Evolutionary conservation across 2,797 vertebrate species (phyloP), one percentile per base, ranked within the genome.

Genomic region (Smutsia temminckii): DNA sequence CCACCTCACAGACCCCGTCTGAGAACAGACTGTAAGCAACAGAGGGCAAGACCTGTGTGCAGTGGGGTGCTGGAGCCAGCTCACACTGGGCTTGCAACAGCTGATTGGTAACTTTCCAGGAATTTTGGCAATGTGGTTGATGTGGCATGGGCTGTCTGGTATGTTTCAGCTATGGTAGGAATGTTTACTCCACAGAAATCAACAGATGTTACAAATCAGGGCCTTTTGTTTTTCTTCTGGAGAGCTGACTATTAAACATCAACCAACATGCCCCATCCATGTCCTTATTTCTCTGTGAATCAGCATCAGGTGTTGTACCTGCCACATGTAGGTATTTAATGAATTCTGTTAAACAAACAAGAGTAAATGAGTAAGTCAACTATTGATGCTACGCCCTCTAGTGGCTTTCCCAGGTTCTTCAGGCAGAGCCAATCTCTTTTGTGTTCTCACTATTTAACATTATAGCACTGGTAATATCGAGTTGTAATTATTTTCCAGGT

Each of bases 341-440:
- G 49, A 94, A 55, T 49, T 61, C 49, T 91, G 42, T 64, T 87
- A 91, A 78, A 74, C 85, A 92, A 81, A 72, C 32, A 85, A 37
- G 34, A 77, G 25, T 37, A 74, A 96, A 78, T 71, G 37, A 72
- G 6, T 42, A 81, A 68, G 32, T 61, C 40, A 46, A 13, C 46
- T 46, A 40, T 46, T 18, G 64, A 63, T 4, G 25, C 32, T 11
- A 13, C 32, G 37, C 64, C 29, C 34, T 79, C 14, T 10, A 25
- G 27, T 27, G 21, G 29, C 17, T 79, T 75, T 75, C 91, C 32
- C 32, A 64, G 34, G n/a, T 40, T 79, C n/a, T 84, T 23, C 18
- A 71, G 46, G 29, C 49, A 72, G 63, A 69, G 59, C 20, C 69
- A 42, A 2, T 46, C 5, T 78, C 64, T 27, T 91, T 6, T 53